Evolutionary conservation across 2,113 vertebrate genomes (phyloP).

Genomic region (Calonectris borealis): DNA sequence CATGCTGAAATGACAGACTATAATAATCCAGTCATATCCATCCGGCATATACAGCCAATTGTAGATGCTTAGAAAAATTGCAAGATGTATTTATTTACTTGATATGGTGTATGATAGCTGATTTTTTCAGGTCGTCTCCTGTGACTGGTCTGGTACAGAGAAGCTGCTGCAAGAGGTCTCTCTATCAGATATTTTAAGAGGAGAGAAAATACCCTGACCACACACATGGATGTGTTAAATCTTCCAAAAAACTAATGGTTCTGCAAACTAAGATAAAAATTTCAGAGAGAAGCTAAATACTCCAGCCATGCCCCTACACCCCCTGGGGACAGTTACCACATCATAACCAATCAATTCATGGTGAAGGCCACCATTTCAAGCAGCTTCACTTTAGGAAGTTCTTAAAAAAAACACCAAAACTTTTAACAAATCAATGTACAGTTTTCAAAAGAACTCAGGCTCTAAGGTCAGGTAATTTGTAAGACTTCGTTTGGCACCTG

Average conservation of each 20-base stretch:
- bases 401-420: background rate
- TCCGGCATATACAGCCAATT: background rate
- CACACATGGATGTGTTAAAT: background rate
- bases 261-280: background rate
- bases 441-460: background rate
- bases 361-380: background rate
- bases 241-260: background rate
- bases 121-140: constrained; percentile 22
- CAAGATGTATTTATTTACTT: constrained; percentile 39
- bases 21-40: constrained; percentile 25
- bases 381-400: background rate
- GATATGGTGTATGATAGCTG: background rate
- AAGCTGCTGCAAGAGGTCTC: background rate
- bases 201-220: background rate
- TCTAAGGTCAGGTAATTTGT: background rate
- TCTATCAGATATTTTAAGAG: background rate
- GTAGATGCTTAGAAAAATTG: background rate
- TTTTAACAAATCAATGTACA: background rate
- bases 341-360: background rate
- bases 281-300: background rate
- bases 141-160: background rate
- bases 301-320: background rate
- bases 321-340: background rate
- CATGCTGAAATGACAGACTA: constrained; percentile 37
- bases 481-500: background rate